Conservation (phyloP, 1,140 invertebrate species). For the Drosophila sp. region DNA sequence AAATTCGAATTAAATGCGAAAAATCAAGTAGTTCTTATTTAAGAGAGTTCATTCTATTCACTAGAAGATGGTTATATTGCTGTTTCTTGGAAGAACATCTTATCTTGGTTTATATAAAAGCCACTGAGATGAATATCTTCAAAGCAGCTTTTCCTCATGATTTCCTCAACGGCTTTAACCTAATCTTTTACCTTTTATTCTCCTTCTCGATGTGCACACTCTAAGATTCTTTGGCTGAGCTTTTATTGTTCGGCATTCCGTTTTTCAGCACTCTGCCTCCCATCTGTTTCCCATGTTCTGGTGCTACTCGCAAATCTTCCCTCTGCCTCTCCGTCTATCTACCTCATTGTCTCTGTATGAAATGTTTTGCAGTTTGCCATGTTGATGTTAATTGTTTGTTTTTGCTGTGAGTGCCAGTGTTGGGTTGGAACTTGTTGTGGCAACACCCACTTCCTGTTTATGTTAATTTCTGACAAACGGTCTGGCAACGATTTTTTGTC, state of each 20-base stretch:
- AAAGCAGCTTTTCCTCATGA: no score
- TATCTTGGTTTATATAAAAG: no score
- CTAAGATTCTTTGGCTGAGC: not conserved
- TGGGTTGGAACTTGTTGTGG: constrained; percentile 19
- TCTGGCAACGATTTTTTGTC: constrained; percentile 62
- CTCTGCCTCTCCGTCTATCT: not conserved
- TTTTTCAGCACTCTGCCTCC: not conserved
- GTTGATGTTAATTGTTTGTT: constrained; percentile 54
- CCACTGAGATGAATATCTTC: no score
- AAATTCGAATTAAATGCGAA: no score
- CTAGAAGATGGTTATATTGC: no score
- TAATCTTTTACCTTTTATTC: not conserved
- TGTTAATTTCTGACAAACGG: constrained; percentile 56
- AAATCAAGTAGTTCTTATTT: no score
- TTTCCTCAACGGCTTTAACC: no score
- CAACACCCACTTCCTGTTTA: constrained; percentile 67
- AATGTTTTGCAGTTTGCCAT: constrained; percentile 10
- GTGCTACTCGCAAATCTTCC: not conserved
- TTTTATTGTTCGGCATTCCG: not conserved
- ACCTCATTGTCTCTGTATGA: not conserved
- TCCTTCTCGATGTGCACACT: not conserved
- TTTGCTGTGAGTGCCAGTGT: constrained; percentile 31
- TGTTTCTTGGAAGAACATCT: no score
- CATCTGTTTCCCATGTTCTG: constrained; percentile 4
- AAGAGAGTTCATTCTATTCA: no score